These are phyloP conservation scores for Parnassius apollo DNA, from an alignment of 2,888 invertebrate genomes.

Conservation along the genomic window DNA sequence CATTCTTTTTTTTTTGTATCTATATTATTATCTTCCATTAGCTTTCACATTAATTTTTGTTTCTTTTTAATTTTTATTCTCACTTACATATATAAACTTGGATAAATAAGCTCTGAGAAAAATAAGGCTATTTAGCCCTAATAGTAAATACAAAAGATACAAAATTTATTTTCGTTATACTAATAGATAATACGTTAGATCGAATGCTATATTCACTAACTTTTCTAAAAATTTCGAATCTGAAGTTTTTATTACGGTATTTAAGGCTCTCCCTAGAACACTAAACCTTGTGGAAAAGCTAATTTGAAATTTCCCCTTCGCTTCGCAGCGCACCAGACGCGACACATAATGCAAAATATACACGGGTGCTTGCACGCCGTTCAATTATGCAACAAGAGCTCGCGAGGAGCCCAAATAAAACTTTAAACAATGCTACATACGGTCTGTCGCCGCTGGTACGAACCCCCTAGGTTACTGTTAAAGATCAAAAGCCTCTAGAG, in stretches of 20 bases:
- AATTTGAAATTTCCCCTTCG: background rate
- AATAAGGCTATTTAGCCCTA: too few relatives aligned
- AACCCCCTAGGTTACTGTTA: slow-evolving; percentile 34
- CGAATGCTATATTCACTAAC: too few relatives aligned
- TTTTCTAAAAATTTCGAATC: too few relatives aligned
- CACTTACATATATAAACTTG: too few relatives aligned
- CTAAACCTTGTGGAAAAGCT: background rate
- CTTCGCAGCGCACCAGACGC: background rate
- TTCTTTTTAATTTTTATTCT: too few relatives aligned
- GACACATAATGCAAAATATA: background rate
- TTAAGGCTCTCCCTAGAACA: background rate
- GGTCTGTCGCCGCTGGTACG: slow-evolving; percentile 29
- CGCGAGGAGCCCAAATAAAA: slow-evolving; percentile 43
- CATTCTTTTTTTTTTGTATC: too few relatives aligned
- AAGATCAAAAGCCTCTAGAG: slow-evolving; percentile 46
- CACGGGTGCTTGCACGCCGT: slow-evolving; percentile 33
- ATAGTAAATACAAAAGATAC: too few relatives aligned
- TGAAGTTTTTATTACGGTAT: slow-evolving; percentile 4
- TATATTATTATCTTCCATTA: too few relatives aligned
- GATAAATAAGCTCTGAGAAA: too few relatives aligned
- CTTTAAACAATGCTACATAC: slow-evolving; percentile 45
- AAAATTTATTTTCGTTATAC: too few relatives aligned
- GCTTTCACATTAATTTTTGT: too few relatives aligned
- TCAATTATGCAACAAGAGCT: slow-evolving; percentile 59
- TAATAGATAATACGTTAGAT: too few relatives aligned